phyloP scores from a whole-genome alignment of 2,113 vertebrate species.

The Passer montanus region DNA sequence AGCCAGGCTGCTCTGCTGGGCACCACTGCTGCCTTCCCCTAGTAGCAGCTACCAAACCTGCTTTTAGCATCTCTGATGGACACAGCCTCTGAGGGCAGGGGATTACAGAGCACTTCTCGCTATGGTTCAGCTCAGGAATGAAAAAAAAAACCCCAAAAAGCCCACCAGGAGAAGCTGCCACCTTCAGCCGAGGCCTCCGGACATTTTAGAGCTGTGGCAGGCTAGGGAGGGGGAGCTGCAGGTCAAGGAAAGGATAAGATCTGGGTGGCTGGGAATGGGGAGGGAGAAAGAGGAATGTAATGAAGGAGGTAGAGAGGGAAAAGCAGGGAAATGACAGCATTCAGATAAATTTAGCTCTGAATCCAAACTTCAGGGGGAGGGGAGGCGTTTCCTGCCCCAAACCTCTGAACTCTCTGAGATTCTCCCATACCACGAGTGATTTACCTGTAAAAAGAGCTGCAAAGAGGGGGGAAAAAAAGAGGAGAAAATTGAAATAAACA shows the following conservation, averaged over 20 bases:
- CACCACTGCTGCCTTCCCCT: not conserved
- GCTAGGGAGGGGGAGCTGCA: slow-evolving; percentile 54
- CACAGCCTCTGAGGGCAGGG: not conserved
- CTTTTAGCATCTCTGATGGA: not conserved
- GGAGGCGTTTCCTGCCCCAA: slow-evolving; percentile 42
- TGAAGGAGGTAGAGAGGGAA: slow-evolving; percentile 49
- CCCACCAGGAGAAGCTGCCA: not conserved
- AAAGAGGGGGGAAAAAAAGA: not conserved
- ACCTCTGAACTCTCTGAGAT: slow-evolving; percentile 50
- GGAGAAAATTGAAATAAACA: slow-evolving; percentile 57
- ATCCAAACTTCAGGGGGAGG: slow-evolving; percentile 37
- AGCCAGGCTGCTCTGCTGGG: not conserved
- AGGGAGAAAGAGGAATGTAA: slow-evolving; percentile 53
- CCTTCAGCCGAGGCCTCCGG: not conserved
- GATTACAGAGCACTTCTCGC: not conserved
- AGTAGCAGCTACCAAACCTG: not conserved
- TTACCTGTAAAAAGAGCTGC: slow-evolving; percentile 44
- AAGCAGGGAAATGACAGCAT: slow-evolving; percentile 57
- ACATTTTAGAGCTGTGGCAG: not conserved
- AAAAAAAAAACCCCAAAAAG: not conserved
- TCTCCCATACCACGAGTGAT: not conserved
- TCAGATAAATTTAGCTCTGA: slow-evolving; percentile 67
- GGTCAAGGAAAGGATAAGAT: slow-evolving; percentile 67
- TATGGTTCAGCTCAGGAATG: not conserved
- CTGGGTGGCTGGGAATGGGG: slow-evolving; percentile 46